Percentiles rank a stretch among this genome's conserved stretches.
Evolutionary conservation across 2,888 invertebrate species (phyloP).

Genomic region (Stenodera caucasica): DNA sequence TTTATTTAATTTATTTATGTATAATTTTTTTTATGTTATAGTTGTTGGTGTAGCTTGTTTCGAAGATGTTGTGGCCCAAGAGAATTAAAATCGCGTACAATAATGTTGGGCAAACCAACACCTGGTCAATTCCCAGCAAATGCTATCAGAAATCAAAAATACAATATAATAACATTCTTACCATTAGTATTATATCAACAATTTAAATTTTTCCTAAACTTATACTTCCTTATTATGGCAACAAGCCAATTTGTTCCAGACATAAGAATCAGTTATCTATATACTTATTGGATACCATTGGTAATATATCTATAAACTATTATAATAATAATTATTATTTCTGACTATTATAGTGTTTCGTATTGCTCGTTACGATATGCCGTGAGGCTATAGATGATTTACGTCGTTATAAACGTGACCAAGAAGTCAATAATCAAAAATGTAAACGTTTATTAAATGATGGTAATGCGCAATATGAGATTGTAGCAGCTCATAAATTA

Average conservation of each 20-base stretch:
- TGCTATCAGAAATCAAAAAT: conserved; percentile 97
- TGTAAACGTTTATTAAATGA: conserved; percentile 78
- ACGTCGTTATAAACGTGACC: conserved; percentile 87
- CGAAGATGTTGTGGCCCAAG: conserved; percentile 72
- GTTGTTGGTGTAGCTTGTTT: conserved; percentile 77
- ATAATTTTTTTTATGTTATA: conserved; percentile 53
- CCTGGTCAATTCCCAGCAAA: conserved; percentile 90
- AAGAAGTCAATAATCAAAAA: conserved; percentile 93
- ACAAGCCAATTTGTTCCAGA: conserved; percentile 97
- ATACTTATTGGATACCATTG: conserved; percentile 99
- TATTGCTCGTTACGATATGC: conserved; percentile 91
- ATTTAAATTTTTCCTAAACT: conserved; percentile 97
- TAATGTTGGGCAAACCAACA: conserved; percentile 74
- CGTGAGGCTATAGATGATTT: conserved; percentile 97
- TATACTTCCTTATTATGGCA: conserved; percentile 98
- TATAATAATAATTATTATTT: conserved; percentile 9
- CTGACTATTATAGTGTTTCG: conserved; percentile 70
- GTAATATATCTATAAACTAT: conserved; percentile 54
- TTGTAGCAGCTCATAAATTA: conserved; percentile 83
- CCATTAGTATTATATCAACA: conserved; percentile 96
- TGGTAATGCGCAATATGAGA: conserved; percentile 61
- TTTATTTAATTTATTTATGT: neutral
- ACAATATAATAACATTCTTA: conserved; percentile 88
- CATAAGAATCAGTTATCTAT: conserved; percentile 94
- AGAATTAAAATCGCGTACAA: conserved; percentile 75